Base-by-base conservation (phyloP, 2,113 vertebrate genomes). In the Syrmaticus mikado region DNA sequence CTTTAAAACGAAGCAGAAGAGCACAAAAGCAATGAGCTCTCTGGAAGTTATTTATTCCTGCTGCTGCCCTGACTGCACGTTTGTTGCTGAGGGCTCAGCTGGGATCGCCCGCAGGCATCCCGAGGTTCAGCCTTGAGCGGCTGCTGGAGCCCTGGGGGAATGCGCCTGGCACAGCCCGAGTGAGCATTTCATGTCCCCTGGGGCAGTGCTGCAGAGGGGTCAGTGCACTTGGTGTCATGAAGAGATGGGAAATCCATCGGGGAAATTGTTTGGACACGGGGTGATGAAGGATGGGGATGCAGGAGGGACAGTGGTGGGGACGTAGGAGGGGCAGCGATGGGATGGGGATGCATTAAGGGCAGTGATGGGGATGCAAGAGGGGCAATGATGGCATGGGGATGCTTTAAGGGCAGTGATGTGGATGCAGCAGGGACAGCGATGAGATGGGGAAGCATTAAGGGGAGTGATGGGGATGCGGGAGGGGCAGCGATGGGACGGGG, bases 51-150 rank as follows among this genome's bases (percentile, higher is more conserved):
- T 7, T 66, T 48, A 4, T 41, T 5, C 28, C 22, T 0, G 3
- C 53, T n/a, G 60, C 38, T 8, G n/a, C 41, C 36, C 41, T 17
- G 76, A 3, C 9, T 2, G 68, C 11, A 2, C 1, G 1, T 22
- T 2, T 4, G 61, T 32, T 36, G 76, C 40, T 1, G 7, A 48
- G 28, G 32, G 68, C 67, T 90, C 24, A 1, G 3, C 50, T 8
- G 11, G 18, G 50, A 64, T 85, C 1, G 10, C 40, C 7, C 17
- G 0, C 2, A 1, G 3, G 32, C 53, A 65, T n/a, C 67, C 90
- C 20, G 22, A 0, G 10, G 53, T 74, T 68, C 73, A 36, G 66
- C 79, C 30, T 27, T 55, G 1, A 5, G 72, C 57, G 32, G 57
- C 32, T 58, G 4, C 67, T 3, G 50, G 73, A 38, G 43, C 73